phyloP scores from a whole-genome alignment of 2,888 invertebrate species.

The Cordylochernes scorpioides region DNA sequence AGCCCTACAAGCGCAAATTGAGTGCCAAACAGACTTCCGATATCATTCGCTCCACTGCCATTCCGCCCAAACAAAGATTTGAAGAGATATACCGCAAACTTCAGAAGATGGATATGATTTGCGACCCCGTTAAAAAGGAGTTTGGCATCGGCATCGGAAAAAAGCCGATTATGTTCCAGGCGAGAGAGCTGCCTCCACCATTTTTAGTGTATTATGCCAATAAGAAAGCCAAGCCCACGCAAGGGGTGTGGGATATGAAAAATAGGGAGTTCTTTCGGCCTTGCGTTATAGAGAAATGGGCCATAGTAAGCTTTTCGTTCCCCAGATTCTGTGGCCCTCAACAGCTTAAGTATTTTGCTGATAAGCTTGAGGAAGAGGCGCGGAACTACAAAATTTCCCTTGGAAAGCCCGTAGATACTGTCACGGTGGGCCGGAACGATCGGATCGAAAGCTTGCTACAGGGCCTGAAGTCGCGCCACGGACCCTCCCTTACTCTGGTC shows the following conservation, averaged over 20 bases:
- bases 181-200: slow-evolving; percentile 10
- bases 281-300: slow-evolving; percentile 6
- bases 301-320: slow-evolving; percentile 5
- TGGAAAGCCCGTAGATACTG: slow-evolving; percentile 1
- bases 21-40: slow-evolving; percentile 8
- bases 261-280: slow-evolving; percentile 7
- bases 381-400: slow-evolving; percentile 5
- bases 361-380: slow-evolving; percentile 2
- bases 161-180: slow-evolving; percentile 7
- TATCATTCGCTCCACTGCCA: slow-evolving; percentile 10
- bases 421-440: slow-evolving; percentile 2
- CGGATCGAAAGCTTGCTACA: slow-evolving; percentile 1
- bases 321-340: slow-evolving; percentile 2
- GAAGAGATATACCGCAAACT: slow-evolving; percentile 3
- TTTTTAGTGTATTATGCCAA: slow-evolving; percentile 7
- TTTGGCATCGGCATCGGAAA: slow-evolving; percentile 9
- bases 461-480: slow-evolving; percentile 1
- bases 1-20: slow-evolving; percentile 9
- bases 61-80: slow-evolving; percentile 6
- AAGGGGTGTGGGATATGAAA: slow-evolving; percentile 12
- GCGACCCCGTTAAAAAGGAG: slow-evolving; percentile 4
- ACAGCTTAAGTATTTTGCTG: slow-evolving; percentile 3
- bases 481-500: slow-evolving; percentile 4
- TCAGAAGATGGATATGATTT: slow-evolving; percentile 1
- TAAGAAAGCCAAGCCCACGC: slow-evolving; percentile 5